Conservation (phyloP, 2,113 vertebrate species). For the Percopsis transmontana region DNA sequence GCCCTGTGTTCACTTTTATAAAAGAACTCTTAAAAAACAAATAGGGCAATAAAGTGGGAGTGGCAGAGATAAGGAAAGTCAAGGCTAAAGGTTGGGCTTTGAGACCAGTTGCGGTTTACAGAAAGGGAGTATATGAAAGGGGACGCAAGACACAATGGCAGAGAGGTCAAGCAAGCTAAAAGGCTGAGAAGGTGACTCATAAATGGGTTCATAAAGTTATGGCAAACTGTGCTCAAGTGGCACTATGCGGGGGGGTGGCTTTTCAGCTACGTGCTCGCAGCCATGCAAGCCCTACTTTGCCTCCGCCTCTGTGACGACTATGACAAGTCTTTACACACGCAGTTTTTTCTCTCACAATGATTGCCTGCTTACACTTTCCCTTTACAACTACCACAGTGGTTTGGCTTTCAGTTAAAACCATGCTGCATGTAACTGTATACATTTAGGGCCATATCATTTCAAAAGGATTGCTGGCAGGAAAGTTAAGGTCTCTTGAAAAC, state of each 20-base stretch:
- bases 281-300: constrained; percentile 21
- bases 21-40: constrained; percentile 38
- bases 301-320: background rate
- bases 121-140: constrained; percentile 9
- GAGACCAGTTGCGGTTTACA: constrained; percentile 13
- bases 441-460: background rate
- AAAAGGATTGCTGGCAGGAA: background rate
- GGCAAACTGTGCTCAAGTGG: constrained; percentile 36
- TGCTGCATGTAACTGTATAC: background rate
- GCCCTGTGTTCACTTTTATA: constrained; percentile 15
- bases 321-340: background rate
- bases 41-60: constrained; percentile 27
- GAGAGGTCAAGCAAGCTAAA: constrained; percentile 6
- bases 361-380: background rate
- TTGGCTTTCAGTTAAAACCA: background rate
- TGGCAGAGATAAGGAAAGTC: constrained; percentile 47
- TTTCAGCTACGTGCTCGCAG: constrained; percentile 58
- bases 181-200: background rate
- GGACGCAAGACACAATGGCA: background rate
- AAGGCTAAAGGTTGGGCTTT: constrained; percentile 17
- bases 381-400: background rate
- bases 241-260: constrained; percentile 32
- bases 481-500: background rate
- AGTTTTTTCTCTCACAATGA: constrained; percentile 1
- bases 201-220: background rate